Conservation (phyloP, 1,140 invertebrate genomes). For the Sitophilus oryzae region DNA sequence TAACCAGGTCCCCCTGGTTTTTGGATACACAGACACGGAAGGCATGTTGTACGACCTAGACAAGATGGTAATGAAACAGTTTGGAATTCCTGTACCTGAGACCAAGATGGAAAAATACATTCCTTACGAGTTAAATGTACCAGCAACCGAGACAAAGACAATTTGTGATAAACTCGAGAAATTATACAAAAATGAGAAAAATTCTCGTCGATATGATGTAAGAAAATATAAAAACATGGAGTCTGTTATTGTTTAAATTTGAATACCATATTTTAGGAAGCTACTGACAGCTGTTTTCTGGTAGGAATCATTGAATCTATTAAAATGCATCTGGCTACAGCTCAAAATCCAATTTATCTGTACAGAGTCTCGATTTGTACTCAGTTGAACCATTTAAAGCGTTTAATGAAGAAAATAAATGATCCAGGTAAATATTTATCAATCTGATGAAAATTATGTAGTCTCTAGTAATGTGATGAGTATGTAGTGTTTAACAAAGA, state of each 20-base stretch:
- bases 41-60: slow-evolving; percentile 34
- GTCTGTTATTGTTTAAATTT: background rate
- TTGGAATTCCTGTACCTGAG: background rate
- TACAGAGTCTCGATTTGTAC: background rate
- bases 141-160: background rate
- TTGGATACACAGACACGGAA: slow-evolving; percentile 44
- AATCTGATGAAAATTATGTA: background rate
- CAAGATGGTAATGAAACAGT: background rate
- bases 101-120: background rate
- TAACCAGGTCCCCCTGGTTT: slow-evolving; percentile 48
- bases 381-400: background rate
- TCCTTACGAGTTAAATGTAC: background rate
- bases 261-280: background rate
- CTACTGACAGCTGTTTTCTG: background rate
- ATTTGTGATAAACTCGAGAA: background rate
- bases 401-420: background rate
- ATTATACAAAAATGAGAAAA: slow-evolving; percentile 4
- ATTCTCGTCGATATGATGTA: slow-evolving; percentile 9
- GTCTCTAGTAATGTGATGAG: no score
- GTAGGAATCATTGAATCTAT: background rate
- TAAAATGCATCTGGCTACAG: background rate
- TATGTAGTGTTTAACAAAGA: slow-evolving; percentile 18
- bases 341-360: background rate
- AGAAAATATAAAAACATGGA: background rate
- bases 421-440: background rate